phyloP scores from a whole-genome alignment of 2,113 vertebrate species.

The Genyomyrus donnyi region DNA sequence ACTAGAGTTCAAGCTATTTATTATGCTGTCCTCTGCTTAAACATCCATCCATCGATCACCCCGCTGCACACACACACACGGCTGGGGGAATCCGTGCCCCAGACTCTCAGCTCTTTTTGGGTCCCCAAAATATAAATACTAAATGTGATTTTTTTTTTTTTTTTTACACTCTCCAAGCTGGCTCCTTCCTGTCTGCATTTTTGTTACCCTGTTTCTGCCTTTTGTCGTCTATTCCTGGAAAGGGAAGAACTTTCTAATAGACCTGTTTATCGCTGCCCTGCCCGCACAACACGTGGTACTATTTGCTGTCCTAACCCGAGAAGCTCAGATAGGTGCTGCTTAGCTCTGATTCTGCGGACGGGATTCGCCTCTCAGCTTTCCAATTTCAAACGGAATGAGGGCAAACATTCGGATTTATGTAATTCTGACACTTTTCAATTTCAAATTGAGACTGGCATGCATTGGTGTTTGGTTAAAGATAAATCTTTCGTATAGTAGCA shows the following conservation, averaged over 20 bases:
- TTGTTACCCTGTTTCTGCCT: neutral
- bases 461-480: neutral
- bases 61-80: neutral
- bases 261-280: neutral
- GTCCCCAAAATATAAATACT: neutral
- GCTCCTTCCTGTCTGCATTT: neutral
- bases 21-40: neutral
- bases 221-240: neutral
- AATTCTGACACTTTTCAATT: neutral
- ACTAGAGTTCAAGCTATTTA: neutral
- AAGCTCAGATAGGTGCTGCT: neutral
- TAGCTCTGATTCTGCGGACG: neutral
- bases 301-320: neutral
- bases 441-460: neutral
- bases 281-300: neutral
- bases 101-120: neutral
- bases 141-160: neutral
- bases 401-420: slow-evolving; percentile 2
- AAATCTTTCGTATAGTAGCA: neutral
- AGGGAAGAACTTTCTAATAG: neutral
- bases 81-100: neutral
- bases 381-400: neutral
- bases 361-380: neutral
- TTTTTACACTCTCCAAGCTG: neutral
- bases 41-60: neutral